Evolutionary conservation across 2,888 invertebrate species (phyloP), one percentile per base, ranked within the genome.

Genomic region (Cosmorhoe ocellata): DNA sequence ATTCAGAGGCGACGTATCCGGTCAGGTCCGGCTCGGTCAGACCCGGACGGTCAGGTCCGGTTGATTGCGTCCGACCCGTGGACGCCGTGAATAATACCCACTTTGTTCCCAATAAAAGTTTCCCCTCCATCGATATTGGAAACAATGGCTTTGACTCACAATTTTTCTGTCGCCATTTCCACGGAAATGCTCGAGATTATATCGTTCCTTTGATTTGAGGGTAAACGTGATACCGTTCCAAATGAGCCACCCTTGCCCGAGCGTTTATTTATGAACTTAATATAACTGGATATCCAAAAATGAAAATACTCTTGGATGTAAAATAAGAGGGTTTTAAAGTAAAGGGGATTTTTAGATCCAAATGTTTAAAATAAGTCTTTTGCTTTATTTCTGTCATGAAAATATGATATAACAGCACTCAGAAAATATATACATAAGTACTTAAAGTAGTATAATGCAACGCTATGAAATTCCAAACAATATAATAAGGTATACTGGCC

Each of bases 61-160:
- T 76, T 86, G 84, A 85, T 84, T 83, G 81, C 82, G 77, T 79
- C 71, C 78, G 74, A 74, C 72, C 79, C 79, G 75, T 80, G 83
- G 86, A 83, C 84, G 69, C 78, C 79, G 76, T 84, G 84, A 87
- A 85, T 87, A 84, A 89, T 85, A 80, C 82, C 81, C 84, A 88
- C 89, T 88, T 88, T 85, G 86, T 82, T 81, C 84, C 78, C 82
- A 83, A 88, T 88, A 88, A 87, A 88, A 88, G 77, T 86, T 85
- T 81, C 76, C 85, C 78, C 74, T 76, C 76, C 72, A 76, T 71
- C 71, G 81, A 83, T 84, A 85, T 88, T 86, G 87, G 84, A 89
- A 88, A 89, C 87, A 89, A 88, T 85, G 76, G 79, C 83, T 86
- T 83, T 83, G 84, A 81, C 77, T 84, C 77, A 76, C 82, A 82